Conservation (phyloP, 1,140 invertebrate species). For the Portunus trituberculatus region DNA sequence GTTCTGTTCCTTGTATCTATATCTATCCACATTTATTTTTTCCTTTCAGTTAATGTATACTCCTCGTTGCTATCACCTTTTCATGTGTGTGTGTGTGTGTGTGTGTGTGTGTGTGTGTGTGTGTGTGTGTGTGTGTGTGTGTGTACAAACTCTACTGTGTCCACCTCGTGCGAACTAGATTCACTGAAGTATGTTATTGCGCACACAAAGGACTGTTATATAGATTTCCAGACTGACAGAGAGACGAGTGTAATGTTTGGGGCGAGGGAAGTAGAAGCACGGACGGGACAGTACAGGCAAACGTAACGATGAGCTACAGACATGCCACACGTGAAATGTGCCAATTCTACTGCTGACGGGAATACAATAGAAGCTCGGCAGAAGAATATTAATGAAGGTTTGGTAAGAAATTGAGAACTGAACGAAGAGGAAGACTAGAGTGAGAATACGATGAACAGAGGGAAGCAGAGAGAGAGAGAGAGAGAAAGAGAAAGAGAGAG, state of each 20-base stretch:
- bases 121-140: not conserved
- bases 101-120: constrained; percentile 13
- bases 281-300: not conserved
- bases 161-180: too few relatives aligned
- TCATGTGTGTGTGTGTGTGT: not conserved
- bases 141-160: not conserved
- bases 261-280: not conserved
- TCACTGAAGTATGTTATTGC: too few relatives aligned
- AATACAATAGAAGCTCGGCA: not conserved
- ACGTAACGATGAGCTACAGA: too few relatives aligned
- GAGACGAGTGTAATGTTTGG: not conserved
- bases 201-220: too few relatives aligned
- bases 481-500: not conserved
- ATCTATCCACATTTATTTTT: too few relatives aligned
- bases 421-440: not conserved
- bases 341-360: not conserved
- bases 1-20: too few relatives aligned
- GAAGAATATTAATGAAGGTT: not conserved
- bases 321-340: not conserved
- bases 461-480: not conserved
- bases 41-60: too few relatives aligned
- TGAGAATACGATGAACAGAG: not conserved
- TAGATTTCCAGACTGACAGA: too few relatives aligned
- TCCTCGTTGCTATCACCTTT: too few relatives aligned
- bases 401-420: not conserved